Percentiles rank a stretch among this genome's conserved stretches.
These are phyloP conservation scores for Amphibalanus amphitrite DNA, from an alignment of 1,140 invertebrate species.

Conservation along the genomic window DNA sequence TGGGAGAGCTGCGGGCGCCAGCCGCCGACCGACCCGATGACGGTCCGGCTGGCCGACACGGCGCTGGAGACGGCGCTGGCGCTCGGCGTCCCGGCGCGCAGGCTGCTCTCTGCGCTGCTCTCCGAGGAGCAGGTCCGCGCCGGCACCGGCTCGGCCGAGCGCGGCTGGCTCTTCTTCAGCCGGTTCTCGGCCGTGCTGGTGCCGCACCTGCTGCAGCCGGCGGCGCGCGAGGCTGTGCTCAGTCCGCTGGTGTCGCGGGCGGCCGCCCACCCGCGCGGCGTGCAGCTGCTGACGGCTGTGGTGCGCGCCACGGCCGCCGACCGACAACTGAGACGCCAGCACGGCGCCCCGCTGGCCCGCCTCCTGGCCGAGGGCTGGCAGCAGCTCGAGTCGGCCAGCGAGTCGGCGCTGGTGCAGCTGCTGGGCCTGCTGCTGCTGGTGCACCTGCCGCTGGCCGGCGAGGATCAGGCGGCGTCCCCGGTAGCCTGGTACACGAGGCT, in stretches of 20 bases:
- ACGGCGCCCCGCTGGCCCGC: background rate
- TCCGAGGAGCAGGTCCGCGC: background rate
- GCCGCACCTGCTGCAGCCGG: background rate
- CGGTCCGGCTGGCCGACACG: background rate
- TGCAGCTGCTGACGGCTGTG: conserved; percentile 11
- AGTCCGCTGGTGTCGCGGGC: conserved; percentile 9
- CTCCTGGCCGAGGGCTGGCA: conserved; percentile 8
- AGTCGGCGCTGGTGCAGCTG: conserved; percentile 11
- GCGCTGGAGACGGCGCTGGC: background rate
- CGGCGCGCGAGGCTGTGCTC: conserved; percentile 3
- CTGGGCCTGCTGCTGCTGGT: conserved; percentile 12
- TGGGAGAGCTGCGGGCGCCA: background rate
- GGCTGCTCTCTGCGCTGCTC: background rate
- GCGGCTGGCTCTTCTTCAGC: background rate
- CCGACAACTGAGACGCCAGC: conserved; percentile 8
- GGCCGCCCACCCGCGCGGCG: conserved; percentile 3
- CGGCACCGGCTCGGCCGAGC: background rate
- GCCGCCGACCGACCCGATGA: too few species aligned
- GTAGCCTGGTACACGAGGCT: background rate
- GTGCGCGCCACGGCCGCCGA: conserved; percentile 11
- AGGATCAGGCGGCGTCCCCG: background rate
- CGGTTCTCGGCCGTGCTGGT: background rate
- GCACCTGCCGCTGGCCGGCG: conserved; percentile 7
- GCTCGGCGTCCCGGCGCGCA: background rate
- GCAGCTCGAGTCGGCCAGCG: conserved; percentile 10